Evolutionary conservation across 2,113 vertebrate genomes (phyloP).

Genomic region (Corythoichthys haematopterus): DNA sequence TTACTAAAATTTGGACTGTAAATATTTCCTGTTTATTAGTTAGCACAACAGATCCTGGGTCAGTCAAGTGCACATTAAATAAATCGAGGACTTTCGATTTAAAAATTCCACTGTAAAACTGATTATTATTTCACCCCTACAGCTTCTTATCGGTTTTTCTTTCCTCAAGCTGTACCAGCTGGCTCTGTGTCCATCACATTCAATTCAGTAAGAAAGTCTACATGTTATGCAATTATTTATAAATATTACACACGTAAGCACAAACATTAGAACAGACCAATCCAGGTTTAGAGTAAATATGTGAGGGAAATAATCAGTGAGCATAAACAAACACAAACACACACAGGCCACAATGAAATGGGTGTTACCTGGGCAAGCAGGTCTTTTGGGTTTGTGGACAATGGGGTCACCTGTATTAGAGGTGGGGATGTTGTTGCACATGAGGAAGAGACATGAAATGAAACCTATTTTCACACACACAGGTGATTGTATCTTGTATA

Average conservation of each 20-base stretch:
- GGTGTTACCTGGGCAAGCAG: slow-evolving; percentile 83
- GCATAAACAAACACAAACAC: slow-evolving; percentile 11
- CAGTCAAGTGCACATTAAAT: too few species aligned
- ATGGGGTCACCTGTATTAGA: slow-evolving; percentile 87
- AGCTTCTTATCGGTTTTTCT: too few species aligned
- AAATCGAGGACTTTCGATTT: too few species aligned
- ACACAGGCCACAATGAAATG: slow-evolving; percentile 16
- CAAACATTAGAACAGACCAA: background rate
- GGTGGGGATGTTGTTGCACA: slow-evolving; percentile 62
- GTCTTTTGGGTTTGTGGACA: slow-evolving; percentile 84
- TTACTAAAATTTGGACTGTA: too few species aligned
- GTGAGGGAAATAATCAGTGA: slow-evolving; percentile 4
- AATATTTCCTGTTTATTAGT: too few species aligned
- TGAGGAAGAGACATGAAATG: slow-evolving; percentile 37
- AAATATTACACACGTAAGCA: background rate
- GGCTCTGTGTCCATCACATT: too few species aligned
- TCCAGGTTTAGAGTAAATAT: slow-evolving; percentile 5
- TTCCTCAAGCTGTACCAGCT: too few species aligned
- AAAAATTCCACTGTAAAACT: too few species aligned
- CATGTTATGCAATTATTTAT: background rate
- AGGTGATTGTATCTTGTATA: background rate
- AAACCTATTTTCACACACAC: slow-evolving; percentile 15
- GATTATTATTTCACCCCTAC: too few species aligned
- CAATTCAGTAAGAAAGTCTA: too few species aligned
- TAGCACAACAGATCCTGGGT: too few species aligned